phyloP scores from a whole-genome alignment of 1,140 invertebrate species.

The Caerostris darwini region DNA sequence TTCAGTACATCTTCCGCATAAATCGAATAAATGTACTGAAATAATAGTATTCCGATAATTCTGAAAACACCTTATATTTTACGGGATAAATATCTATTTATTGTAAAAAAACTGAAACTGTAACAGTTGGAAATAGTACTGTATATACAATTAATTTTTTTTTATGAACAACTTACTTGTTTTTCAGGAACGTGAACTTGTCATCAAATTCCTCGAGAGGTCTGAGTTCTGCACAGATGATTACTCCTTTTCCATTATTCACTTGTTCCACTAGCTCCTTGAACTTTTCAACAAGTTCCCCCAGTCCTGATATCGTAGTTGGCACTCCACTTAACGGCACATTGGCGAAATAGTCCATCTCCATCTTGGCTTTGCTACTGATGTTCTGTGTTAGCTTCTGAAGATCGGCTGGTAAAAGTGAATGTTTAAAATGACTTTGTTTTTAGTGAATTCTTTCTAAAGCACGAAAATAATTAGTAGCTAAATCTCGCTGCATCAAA shows the following conservation, averaged over 20 bases:
- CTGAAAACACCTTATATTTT: too few relatives aligned
- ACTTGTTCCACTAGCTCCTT: slow-evolving; percentile 45
- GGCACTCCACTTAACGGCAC: slow-evolving; percentile 66
- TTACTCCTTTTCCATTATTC: slow-evolving; percentile 27
- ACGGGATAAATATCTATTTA: too few relatives aligned
- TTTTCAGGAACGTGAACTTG: slow-evolving; percentile 11
- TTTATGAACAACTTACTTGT: not conserved
- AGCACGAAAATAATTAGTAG: too few relatives aligned
- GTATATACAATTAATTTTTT: too few relatives aligned
- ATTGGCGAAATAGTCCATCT: slow-evolving; percentile 59
- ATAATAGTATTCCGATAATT: too few relatives aligned
- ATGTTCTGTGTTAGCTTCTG: slow-evolving; percentile 36
- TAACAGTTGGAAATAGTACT: too few relatives aligned
- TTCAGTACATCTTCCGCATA: too few relatives aligned
- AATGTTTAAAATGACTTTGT: too few relatives aligned
- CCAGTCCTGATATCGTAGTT: slow-evolving; percentile 52
- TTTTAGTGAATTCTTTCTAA: too few relatives aligned
- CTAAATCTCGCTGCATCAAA: too few relatives aligned
- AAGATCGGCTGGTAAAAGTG: slow-evolving; percentile 41
- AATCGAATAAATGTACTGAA: too few relatives aligned
- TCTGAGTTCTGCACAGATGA: not conserved
- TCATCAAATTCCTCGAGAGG: slow-evolving; percentile 19
- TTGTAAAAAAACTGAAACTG: too few relatives aligned
- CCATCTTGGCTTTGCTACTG: slow-evolving; percentile 47
- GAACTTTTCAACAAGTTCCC: slow-evolving; percentile 27